Base-by-base conservation (phyloP, 2,797 vertebrate genomes). In the Anniella stebbinsi region DNA sequence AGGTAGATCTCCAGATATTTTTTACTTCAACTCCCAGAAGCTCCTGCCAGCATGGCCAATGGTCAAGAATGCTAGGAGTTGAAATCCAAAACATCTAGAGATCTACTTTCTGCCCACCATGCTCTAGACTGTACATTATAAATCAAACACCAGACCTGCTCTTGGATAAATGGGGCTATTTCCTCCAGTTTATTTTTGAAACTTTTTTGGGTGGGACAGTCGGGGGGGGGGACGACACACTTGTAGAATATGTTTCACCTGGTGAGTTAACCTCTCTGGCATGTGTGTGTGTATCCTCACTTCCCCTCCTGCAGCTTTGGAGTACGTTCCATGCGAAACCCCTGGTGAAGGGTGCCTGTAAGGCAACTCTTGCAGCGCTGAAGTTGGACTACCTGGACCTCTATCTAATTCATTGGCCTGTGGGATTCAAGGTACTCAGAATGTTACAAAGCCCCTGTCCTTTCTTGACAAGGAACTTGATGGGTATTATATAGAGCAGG, bases 371-470 rank as follows among this genome's bases (percentile, higher is more conserved):
- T 11, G 91, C 89, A 0, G 97, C 96, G 91, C 95, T 99, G 87
- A 98, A 98, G 80, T 93, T 99, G 94, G 98, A 98, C 95, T 98
- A 98, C 92, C 45, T 99, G 97, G 98, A 99, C 91, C 98, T 99
- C 60, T 99, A 98, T 92, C 98, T 99, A 41, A 97, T 99, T 78
- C 99, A 99, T 89, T 98, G 96, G 97, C 98, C 98, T 0, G 80
- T 98, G 2, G 98, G 98, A 30, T 96, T 97, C 36, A 98, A 98
- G 98, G 98, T 99, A 94, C 0, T 86, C 8, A 30, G 12, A 48
- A 17, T 17, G 6, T 73, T 60, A 86, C 23, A 63, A 45, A 72
- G 45, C 9, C 66, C 38, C 38, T 23, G 21, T 13, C 13, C 3
- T 10, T n/a, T 18, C 2, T 57, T 75, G 38, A 30, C 7, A 75